These are phyloP conservation scores for Hyaena hyaena DNA, from an alignment of 2,113 vertebrate species.

Conservation along the genomic window DNA sequence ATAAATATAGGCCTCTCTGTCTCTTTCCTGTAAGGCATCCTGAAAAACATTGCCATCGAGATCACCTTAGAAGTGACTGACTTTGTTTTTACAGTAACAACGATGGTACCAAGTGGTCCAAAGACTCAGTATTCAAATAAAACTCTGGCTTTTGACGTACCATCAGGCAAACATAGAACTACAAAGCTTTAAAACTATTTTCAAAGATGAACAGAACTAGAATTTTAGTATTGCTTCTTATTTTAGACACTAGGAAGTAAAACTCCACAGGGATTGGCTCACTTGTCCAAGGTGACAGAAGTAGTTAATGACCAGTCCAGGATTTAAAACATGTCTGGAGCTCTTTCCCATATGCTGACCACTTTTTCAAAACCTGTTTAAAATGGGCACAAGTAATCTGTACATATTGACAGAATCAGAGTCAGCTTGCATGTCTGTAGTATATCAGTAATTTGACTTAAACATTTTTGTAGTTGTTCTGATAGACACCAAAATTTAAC, in stretches of 20 bases:
- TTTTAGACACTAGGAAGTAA: slow-evolving; percentile 48
- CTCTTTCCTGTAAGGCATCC: neutral
- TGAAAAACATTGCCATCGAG: neutral
- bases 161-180: neutral
- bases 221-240: slow-evolving; percentile 13
- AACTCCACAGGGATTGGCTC: neutral
- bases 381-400: slow-evolving; percentile 31
- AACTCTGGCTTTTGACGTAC: neutral
- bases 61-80: neutral
- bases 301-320: neutral
- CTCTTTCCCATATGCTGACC: neutral
- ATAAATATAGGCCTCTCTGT: neutral
- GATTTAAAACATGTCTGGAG: neutral
- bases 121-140: slow-evolving; percentile 43
- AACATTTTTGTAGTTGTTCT: slow-evolving; percentile 23
- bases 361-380: neutral
- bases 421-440: neutral
- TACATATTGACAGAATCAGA: neutral
- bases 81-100: neutral
- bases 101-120: neutral
- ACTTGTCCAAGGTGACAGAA: slow-evolving; percentile 19
- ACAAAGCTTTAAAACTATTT: slow-evolving; percentile 38
- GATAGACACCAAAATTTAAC: slow-evolving; percentile 34
- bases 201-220: slow-evolving; percentile 23
- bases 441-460: neutral